Evolutionary conservation across 2,888 invertebrate species (phyloP), one percentile per base, ranked within the genome.

Genomic region (Melieria crassipennis): DNA sequence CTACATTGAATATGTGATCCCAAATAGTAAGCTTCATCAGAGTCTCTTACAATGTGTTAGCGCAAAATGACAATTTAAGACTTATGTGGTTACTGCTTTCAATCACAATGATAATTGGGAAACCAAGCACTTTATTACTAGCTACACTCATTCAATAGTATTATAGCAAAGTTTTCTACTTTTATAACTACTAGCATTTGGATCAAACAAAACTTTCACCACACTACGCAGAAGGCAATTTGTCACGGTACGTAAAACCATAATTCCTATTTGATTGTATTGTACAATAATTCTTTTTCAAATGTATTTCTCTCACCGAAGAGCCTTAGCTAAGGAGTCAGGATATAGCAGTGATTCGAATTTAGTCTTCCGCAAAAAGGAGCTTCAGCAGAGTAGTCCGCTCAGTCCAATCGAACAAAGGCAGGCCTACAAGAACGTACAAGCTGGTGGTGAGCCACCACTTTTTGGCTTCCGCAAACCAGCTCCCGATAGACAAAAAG

Each of bases 391-490:
- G 60, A 88, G 89, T 42, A 91, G 91, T 75, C 89, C 88, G 0
- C 86, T 95, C 69, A 95, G 93, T 77, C 95, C 95, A 1, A 90
- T 92, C n/a, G 94, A 96, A 83, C 92, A 95, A 79, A 91, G 92
- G 74, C 91, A 93, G 74, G 93, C 93, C 10, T 98, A 98, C 87
- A 92, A 93, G 82, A 92, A 91, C 75, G 91, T 98, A 70, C 98
- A 98, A 84, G 93, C 93, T 72, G 98, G 98, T 0, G 98, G 97
- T 0, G 98, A 98, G 87, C 96, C 98, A 4, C 98, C 98, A 0
- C 89, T 96, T 9, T 91, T 95, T 82, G 98, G 98, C 57, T 91
- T 98, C 83, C 90, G 97, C 60, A 97, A 97, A 82, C 92, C 92
- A 16, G 96, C 95, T 13, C 98, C 98, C 45, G 93, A 94, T 84